Conservation (phyloP, 2,113 vertebrate genomes). For the Phylloscopus trochiloides region DNA sequence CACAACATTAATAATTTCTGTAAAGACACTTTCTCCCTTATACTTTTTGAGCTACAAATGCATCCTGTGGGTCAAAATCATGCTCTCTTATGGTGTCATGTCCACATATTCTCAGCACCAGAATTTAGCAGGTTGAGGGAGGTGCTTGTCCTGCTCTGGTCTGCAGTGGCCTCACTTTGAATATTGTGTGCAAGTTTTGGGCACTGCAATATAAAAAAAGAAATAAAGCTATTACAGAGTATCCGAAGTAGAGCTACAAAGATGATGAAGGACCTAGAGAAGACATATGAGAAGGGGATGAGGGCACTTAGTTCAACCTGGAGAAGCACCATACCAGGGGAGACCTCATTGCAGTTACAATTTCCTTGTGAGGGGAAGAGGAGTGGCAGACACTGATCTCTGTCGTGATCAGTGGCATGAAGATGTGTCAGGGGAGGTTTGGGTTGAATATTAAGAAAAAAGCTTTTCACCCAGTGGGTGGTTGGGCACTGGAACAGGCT, state of each 20-base stretch:
- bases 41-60: not conserved
- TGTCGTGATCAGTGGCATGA: not conserved
- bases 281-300: rapidly evolving
- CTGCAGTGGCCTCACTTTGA: not conserved
- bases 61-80: not conserved
- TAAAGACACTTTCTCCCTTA: not conserved
- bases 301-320: not conserved
- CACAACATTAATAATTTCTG: not conserved
- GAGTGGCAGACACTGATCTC: not conserved
- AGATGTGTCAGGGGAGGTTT: not conserved
- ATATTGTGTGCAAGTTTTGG: not conserved
- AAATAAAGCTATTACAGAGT: not conserved
- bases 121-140: not conserved
- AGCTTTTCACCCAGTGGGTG: not conserved
- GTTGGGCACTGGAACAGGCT: not conserved
- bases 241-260: not conserved
- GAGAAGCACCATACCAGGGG: not conserved
- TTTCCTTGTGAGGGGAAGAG: not conserved
- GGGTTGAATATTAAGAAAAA: not conserved
- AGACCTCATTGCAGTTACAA: not conserved
- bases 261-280: not conserved
- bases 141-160: rapidly evolving
- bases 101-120: not conserved
- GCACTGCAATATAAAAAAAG: not conserved
- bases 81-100: not conserved